phyloP scores from a whole-genome alignment of 1,140 invertebrate species.

The Eulimnadia texana region DNA sequence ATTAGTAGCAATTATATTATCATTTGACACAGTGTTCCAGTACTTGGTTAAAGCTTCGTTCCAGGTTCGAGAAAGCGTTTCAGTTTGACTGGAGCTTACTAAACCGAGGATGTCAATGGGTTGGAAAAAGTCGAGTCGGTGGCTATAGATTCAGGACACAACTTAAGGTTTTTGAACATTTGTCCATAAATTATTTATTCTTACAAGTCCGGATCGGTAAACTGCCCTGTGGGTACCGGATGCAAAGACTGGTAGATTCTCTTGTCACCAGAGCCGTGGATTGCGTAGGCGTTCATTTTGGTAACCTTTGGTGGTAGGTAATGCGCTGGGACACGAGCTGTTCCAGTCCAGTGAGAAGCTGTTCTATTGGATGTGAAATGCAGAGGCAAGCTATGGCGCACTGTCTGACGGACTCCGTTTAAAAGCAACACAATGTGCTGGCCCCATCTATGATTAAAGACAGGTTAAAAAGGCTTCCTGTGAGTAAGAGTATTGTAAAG shows the following conservation, averaged over 20 bases:
- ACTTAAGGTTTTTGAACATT: neutral
- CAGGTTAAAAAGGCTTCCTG: neutral
- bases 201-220: slow-evolving; percentile 35
- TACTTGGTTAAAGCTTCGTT: no score
- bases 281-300: slow-evolving; percentile 41
- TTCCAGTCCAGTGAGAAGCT: slow-evolving; percentile 27
- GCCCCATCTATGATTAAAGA: slow-evolving; percentile 19
- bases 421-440: slow-evolving; percentile 34
- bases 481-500: neutral
- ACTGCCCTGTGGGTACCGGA: slow-evolving; percentile 30
- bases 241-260: slow-evolving; percentile 35
- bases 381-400: slow-evolving; percentile 27
- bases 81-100: no score
- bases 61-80: no score
- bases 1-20: no score
- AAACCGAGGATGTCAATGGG: no score
- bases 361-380: slow-evolving; percentile 22
- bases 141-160: no score
- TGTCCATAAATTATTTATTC: no score
- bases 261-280: slow-evolving; percentile 32
- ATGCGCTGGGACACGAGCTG: slow-evolving; percentile 27
- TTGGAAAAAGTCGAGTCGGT: no score
- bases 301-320: slow-evolving; percentile 33
- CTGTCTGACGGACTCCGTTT: slow-evolving; percentile 27
- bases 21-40: no score